Conservation (phyloP, 1,140 invertebrate species). For the Heliconius nattereri region DNA sequence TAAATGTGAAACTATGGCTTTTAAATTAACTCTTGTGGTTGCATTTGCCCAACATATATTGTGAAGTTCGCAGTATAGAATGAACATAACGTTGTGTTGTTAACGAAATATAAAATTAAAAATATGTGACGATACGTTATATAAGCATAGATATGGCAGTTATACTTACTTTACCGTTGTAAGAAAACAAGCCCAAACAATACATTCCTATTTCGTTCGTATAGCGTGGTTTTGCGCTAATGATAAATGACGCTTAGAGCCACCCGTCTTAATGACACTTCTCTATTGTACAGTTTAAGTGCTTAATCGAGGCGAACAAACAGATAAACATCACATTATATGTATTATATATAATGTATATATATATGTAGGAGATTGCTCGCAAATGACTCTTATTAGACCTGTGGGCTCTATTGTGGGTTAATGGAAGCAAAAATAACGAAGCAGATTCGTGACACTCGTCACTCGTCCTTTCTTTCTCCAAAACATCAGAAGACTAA, state of each 20-base stretch:
- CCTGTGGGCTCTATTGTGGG: too few species aligned
- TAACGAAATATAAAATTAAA: background rate
- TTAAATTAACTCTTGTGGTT: conserved; percentile 24
- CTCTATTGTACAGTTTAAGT: conserved; percentile 16
- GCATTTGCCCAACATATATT: conserved; percentile 9
- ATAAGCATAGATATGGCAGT: background rate
- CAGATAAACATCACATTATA: conserved; percentile 7
- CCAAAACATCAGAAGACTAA: too few species aligned
- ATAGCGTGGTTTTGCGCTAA: conserved; percentile 17
- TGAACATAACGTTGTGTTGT: background rate
- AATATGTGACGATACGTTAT: background rate
- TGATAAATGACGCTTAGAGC: conserved; percentile 27
- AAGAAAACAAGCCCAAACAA: conserved; percentile 9
- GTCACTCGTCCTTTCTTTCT: too few species aligned
- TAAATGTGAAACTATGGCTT: background rate
- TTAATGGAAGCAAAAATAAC: too few species aligned
- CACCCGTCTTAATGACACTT: conserved; percentile 25
- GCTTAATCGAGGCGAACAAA: conserved; percentile 19
- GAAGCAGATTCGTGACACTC: too few species aligned
- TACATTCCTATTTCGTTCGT: conserved; percentile 35
- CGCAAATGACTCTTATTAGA: too few species aligned
- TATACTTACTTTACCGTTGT: background rate
- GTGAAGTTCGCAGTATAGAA: background rate
- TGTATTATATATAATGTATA: background rate
- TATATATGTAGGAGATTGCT: too few species aligned